Evolutionary conservation across 2,888 invertebrate genomes (phyloP), one percentile per base, ranked within the genome.

Genomic region (Philhelius pedissequus): DNA sequence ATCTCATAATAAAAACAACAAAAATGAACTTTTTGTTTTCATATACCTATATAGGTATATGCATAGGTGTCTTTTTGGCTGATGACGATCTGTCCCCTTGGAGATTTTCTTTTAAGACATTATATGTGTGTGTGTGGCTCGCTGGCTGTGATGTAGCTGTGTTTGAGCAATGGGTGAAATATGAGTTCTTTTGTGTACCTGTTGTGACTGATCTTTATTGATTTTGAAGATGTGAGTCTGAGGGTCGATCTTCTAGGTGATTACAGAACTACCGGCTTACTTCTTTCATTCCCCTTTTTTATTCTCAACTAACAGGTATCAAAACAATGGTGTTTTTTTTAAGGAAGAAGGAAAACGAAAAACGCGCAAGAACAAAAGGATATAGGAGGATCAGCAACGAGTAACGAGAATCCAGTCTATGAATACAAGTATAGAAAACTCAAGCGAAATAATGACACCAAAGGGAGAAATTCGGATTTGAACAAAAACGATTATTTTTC

Each of bases 141-240:
- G n/a, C n/a, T n/a, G n/a, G n/a, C n/a, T n/a, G n/a, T n/a, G n/a
- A n/a, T n/a, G n/a, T n/a, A n/a, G n/a, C n/a, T 38, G 35, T 30
- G 13, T 18, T 38, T 58, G 15, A 62, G 27, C 27, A 35, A 43
- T 48, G 64, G 74, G 58, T 83, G 79, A 78, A 78, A 83, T 83
- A 79, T 79, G 74, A 79, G 54, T 74, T 78, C 62, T 66, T 70
- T 69, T 83, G 78, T 58, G 71, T 78, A 82, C 73, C 78, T 82
- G 82, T 82, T 82, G 60, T 79, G 73, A 79, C 62, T 64, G 73
- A 79, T 74, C 54, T 69, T 54, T 78, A 73, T 68, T 73, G 73
- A 74, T 74, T 74, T 38, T 38, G 40, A 66, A 56, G 56, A 56
- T 32, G 13, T 66, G 48, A 25, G 48, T 13, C 32, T 50, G 64